A percentile compares a stretch with the other conserved stretches of the same genome.
These are phyloP conservation scores for Leptura quadrifasciata DNA, from an alignment of 2,888 invertebrate genomes.

Conservation along the genomic window DNA sequence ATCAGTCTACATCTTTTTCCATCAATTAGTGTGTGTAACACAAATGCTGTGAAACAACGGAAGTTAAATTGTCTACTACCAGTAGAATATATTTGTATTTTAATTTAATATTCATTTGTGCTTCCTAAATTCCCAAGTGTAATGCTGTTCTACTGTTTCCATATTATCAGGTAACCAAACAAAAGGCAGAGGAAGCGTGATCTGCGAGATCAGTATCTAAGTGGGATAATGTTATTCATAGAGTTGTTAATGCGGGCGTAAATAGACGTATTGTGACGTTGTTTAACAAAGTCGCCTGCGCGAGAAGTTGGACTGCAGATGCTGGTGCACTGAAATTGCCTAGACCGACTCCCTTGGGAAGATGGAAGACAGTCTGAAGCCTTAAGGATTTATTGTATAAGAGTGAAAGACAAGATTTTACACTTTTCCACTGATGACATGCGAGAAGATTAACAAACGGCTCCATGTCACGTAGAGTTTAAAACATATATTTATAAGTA, in stretches of 20 bases:
- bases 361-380: background rate
- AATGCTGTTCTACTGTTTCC: background rate
- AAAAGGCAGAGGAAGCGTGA: conserved; percentile 19
- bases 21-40: no score
- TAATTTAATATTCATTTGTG: conserved; percentile 1
- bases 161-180: conserved; percentile 20
- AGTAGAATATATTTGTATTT: conserved; percentile 4
- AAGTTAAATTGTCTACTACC: background rate
- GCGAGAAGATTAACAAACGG: background rate
- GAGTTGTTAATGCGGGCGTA: conserved; percentile 19
- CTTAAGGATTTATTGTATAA: conserved; percentile 4
- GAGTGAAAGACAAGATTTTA: background rate
- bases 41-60: background rate
- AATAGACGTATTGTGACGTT: conserved; percentile 27
- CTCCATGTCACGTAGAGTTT: no score
- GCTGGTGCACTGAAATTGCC: conserved; percentile 14
- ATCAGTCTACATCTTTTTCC: no score
- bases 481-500: no score
- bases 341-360: conserved; percentile 5
- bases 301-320: conserved; percentile 24
- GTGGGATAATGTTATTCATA: conserved; percentile 35
- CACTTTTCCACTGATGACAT: background rate
- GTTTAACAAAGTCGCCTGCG: background rate
- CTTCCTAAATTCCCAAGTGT: conserved; percentile 3
- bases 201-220: conserved; percentile 28